Evolutionary conservation across 2,888 invertebrate genomes (phyloP).

Genomic region (Erebia aethiops): DNA sequence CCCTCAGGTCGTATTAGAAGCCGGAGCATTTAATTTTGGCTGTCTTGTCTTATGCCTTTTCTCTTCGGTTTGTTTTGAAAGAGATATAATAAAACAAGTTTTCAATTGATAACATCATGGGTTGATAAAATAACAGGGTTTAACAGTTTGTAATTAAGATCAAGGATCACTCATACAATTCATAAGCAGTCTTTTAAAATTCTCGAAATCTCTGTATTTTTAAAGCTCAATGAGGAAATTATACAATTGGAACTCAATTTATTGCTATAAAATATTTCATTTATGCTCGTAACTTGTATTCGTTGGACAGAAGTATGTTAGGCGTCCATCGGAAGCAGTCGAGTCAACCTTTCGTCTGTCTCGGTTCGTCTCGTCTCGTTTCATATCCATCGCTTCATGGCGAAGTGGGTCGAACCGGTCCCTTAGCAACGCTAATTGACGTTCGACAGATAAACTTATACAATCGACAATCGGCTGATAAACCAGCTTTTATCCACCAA

Average conservation of each 20-base stretch:
- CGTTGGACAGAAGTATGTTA: slow-evolving; percentile 52
- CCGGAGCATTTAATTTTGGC: too few species aligned
- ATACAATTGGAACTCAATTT: background rate
- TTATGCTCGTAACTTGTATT: slow-evolving; percentile 16
- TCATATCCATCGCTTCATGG: slow-evolving; percentile 60
- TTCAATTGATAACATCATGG: too few species aligned
- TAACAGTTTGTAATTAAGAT: too few species aligned
- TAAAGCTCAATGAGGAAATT: background rate
- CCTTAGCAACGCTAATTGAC: slow-evolving; percentile 71
- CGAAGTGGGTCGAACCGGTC: slow-evolving; percentile 66
- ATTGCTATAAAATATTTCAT: slow-evolving; percentile 3
- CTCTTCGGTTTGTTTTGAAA: too few species aligned
- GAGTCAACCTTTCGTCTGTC: slow-evolving; percentile 35
- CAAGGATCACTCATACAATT: too few species aligned
- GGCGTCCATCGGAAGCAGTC: slow-evolving; percentile 47
- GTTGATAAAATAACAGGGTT: too few species aligned
- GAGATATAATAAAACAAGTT: too few species aligned
- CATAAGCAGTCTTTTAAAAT: too few species aligned
- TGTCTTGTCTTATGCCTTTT: too few species aligned
- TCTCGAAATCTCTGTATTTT: background rate
- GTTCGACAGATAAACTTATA: slow-evolving; percentile 59
- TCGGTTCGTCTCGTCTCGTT: slow-evolving; percentile 48
- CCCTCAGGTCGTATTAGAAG: too few species aligned
- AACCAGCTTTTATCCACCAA: slow-evolving; percentile 26
- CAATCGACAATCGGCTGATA: slow-evolving; percentile 42